Percentiles rank a stretch among this genome's conserved stretches.
phyloP scores from a whole-genome alignment of 2,113 vertebrate genomes.

The Corvus cornix region DNA sequence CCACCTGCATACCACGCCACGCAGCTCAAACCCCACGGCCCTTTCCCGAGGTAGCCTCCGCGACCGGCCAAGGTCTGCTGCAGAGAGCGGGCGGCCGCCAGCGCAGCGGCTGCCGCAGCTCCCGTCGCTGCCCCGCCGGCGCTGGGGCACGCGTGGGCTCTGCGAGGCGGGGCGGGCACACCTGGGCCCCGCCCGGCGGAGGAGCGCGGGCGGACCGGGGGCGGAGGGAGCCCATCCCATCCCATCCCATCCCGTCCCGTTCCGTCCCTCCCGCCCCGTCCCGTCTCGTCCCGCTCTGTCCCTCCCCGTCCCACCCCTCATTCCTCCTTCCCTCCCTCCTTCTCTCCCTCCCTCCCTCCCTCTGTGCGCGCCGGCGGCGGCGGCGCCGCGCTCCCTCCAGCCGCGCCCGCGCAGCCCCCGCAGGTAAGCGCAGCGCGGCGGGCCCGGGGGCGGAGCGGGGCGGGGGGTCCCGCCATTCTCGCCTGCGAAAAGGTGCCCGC shows the following conservation, averaged over 20 bases:
- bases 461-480: background rate
- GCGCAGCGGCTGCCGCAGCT: background rate
- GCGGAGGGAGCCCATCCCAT: background rate
- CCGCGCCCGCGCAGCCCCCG: background rate
- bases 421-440: constrained; percentile 5
- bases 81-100: fast-evolving
- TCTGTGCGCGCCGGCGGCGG: background rate
- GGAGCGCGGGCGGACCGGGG: background rate
- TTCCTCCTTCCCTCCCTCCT: too few relatives aligned
- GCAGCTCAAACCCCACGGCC: fast-evolving
- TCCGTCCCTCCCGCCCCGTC: too few relatives aligned
- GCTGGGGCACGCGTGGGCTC: background rate
- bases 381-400: background rate
- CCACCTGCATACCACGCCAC: background rate
- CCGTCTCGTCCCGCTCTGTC: too few relatives aligned
- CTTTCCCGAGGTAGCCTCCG: background rate
- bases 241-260: background rate
- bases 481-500: background rate
- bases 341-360: too few relatives aligned
- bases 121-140: too few relatives aligned
- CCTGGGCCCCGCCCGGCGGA: background rate
- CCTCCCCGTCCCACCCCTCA: too few relatives aligned
- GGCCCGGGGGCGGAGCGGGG: background rate
- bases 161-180: background rate
- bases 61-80: fast-evolving